These are phyloP conservation scores for Eupithecia exiguata DNA, from an alignment of 2,888 invertebrate species.

Conservation along the genomic window DNA sequence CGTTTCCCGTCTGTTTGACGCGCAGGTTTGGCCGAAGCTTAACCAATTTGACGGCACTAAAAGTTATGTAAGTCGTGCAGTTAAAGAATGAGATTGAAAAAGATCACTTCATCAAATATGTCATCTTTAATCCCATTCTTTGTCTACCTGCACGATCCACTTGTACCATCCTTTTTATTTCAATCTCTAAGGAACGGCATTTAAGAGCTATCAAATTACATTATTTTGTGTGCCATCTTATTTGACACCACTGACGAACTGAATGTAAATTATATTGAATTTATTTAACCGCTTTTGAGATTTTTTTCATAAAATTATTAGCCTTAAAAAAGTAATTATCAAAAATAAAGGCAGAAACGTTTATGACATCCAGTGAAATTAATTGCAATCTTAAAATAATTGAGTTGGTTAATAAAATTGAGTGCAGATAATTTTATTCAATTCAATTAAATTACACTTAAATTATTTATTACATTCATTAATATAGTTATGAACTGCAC, in stretches of 20 bases:
- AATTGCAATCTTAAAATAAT: background rate
- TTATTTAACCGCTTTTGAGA: background rate
- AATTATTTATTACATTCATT: slow-evolving; percentile 19
- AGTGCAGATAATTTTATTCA: slow-evolving; percentile 5
- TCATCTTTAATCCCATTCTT: no score
- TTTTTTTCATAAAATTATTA: background rate
- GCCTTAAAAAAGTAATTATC: background rate
- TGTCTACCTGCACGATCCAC: no score
- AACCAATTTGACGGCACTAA: no score
- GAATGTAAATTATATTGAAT: background rate
- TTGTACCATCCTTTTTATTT: no score
- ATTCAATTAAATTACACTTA: slow-evolving; percentile 13
- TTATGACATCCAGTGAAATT: background rate
- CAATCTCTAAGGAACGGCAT: no score
- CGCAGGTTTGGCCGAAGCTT: no score
- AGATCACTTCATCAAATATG: no score
- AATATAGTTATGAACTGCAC: background rate
- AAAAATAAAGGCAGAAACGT: background rate
- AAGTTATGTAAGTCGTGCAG: no score
- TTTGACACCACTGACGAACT: background rate
- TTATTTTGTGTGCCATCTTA: background rate
- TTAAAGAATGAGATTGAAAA: no score
- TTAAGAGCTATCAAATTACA: no score
- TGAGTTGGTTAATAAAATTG: no score
- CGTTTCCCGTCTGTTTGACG: no score